Evolutionary conservation across 2,888 invertebrate genomes (phyloP).

Genomic region (Ectobius pallidus): DNA sequence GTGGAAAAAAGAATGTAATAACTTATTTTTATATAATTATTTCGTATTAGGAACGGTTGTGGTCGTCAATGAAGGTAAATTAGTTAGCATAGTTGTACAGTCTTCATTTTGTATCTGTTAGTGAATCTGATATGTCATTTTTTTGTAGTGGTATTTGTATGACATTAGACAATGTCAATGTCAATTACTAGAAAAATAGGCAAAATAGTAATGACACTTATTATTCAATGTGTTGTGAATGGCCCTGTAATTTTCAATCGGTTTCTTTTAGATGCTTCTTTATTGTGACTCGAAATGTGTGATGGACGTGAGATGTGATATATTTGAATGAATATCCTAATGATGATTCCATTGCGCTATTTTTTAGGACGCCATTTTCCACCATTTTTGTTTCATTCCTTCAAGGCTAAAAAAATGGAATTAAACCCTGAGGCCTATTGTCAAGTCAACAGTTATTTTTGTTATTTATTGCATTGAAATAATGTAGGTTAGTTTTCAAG

Average conservation of each 20-base stretch:
- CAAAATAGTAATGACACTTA: constrained; percentile 15
- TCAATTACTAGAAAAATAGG: constrained; percentile 42
- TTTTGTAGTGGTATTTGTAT: constrained; percentile 32
- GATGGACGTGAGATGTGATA: background rate
- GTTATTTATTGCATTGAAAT: background rate
- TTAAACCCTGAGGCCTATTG: constrained; percentile 22
- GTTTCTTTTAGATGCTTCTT: background rate
- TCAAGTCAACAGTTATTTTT: background rate
- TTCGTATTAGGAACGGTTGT: constrained; percentile 12
- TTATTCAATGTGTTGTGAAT: background rate
- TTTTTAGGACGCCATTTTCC: constrained; percentile 45
- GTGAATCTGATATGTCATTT: constrained; percentile 29
- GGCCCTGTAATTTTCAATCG: background rate
- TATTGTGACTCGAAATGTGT: background rate
- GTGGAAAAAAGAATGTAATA: constrained; percentile 41
- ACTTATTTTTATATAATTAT: constrained; percentile 35
- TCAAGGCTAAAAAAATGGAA: constrained; percentile 32
- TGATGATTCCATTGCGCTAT: constrained; percentile 36
- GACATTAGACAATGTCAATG: constrained; percentile 44
- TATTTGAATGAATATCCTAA: background rate
- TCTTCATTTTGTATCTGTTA: constrained; percentile 29
- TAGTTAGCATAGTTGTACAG: constrained; percentile 6
- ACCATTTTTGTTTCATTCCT: constrained; percentile 41
- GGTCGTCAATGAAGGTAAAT: constrained; percentile 27
- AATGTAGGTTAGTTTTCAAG: too few relatives aligned